phyloP scores from a whole-genome alignment of 2,888 invertebrate genomes.

The Oxyteleia sp. region DNA sequence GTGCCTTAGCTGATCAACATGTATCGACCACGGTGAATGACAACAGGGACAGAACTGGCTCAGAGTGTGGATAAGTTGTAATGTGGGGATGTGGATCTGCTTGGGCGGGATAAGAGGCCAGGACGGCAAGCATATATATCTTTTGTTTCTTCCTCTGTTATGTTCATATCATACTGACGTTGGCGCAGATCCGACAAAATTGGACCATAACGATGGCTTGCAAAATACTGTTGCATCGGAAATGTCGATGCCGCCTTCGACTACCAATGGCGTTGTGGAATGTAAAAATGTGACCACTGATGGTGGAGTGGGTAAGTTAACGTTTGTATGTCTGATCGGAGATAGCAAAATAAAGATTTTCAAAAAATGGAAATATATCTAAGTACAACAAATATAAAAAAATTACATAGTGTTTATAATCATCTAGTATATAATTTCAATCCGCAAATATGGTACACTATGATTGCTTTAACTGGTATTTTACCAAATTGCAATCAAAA shows the following conservation, averaged over 20 bases:
- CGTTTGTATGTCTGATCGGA: no score
- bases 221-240: slow-evolving; percentile 83
- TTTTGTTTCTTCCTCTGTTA: slow-evolving; percentile 81
- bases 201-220: slow-evolving; percentile 86
- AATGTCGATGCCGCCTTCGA: slow-evolving; percentile 84
- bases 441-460: no score
- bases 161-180: slow-evolving; percentile 80
- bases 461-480: no score
- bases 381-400: no score
- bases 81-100: slow-evolving; percentile 87
- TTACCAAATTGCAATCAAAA: no score
- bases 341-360: no score
- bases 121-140: slow-evolving; percentile 84
- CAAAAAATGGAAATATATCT: no score
- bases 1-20: slow-evolving; percentile 57
- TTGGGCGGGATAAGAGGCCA: slow-evolving; percentile 85
- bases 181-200: slow-evolving; percentile 85
- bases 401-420: no score
- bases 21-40: slow-evolving; percentile 36
- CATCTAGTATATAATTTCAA: no score
- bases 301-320: slow-evolving; percentile 79
- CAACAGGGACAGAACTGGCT: slow-evolving; percentile 43
- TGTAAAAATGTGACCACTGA: slow-evolving; percentile 85
- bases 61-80: slow-evolving; percentile 78
- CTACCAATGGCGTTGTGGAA: slow-evolving; percentile 79